Percentiles rank a stretch among this genome's conserved stretches.
phyloP scores from a whole-genome alignment of 2,888 invertebrate genomes.

The Caenorhabditis sp. region DNA sequence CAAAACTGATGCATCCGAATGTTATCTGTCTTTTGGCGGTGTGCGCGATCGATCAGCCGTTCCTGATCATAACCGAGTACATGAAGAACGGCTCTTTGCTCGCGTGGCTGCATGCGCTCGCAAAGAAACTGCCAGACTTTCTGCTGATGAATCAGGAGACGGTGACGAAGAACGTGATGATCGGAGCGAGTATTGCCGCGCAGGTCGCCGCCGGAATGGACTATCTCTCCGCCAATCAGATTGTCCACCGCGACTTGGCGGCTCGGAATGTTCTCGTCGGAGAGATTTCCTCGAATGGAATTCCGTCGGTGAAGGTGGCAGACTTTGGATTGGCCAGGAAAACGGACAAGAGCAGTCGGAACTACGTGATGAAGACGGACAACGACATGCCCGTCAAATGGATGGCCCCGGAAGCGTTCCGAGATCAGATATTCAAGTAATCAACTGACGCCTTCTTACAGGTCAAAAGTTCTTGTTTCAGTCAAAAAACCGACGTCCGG shows the following conservation, averaged over 20 bases:
- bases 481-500: conserved; percentile 55
- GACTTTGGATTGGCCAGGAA: conserved; percentile 54
- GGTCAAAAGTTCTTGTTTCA: conserved; percentile 10
- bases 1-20: conserved; percentile 44
- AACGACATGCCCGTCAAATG: conserved; percentile 42
- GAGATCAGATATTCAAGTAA: conserved; percentile 40
- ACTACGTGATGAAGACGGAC: conserved; percentile 34
- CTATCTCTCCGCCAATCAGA: conserved; percentile 38
- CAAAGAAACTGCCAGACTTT: conserved; percentile 17
- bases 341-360: conserved; percentile 4
- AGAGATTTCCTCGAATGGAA: conserved; percentile 43
- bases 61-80: conserved; percentile 50
- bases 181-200: conserved; percentile 51
- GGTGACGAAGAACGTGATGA: conserved; percentile 26
- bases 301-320: conserved; percentile 50
- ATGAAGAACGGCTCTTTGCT: conserved; percentile 50
- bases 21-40: conserved; percentile 50
- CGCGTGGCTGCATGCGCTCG: conserved; percentile 27
- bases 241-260: conserved; percentile 49
- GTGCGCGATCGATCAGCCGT: conserved; percentile 44
- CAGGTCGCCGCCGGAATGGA: conserved; percentile 56
- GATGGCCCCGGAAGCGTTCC: conserved; percentile 47
- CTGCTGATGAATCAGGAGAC: conserved; percentile 34
- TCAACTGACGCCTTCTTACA: neutral
- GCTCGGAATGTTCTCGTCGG: conserved; percentile 57